Conservation (phyloP, 2,113 vertebrate species). For the Dicerorhinus sumatrensis region DNA sequence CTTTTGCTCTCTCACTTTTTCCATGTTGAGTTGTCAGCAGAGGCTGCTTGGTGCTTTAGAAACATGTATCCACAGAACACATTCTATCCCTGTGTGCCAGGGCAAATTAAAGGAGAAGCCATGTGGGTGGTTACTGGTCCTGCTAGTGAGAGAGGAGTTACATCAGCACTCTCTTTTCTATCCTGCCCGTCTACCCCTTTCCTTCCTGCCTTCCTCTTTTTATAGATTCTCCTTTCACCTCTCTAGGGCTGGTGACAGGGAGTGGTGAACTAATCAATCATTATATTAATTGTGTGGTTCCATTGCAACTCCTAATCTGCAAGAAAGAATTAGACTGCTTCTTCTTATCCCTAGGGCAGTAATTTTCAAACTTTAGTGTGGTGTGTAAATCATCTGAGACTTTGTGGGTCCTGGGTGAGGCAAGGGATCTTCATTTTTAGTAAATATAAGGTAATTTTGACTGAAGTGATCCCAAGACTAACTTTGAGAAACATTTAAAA, state of each 20-base stretch:
- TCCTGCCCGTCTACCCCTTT: not conserved
- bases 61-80: not conserved
- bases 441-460: not conserved
- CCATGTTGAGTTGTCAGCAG: not conserved
- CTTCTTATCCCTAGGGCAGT: not conserved
- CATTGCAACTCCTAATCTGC: not conserved
- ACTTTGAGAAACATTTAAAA: constrained; percentile 3
- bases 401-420: not conserved
- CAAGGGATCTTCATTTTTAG: not conserved
- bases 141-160: not conserved
- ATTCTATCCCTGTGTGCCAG: not conserved
- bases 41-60: not conserved
- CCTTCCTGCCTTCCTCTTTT: not conserved
- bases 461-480: not conserved
- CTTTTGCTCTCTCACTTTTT: constrained; percentile 11
- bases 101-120: not conserved
- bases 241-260: not conserved
- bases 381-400: not conserved
- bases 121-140: not conserved
- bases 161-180: not conserved
- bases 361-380: not conserved
- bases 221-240: not conserved
- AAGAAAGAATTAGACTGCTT: not conserved
- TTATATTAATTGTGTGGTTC: not conserved
- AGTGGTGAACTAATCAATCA: not conserved